Percentiles rank a stretch among this genome's conserved stretches.
phyloP scores from a whole-genome alignment of 2,113 vertebrate genomes.

The Gracilinanus agilis region DNA sequence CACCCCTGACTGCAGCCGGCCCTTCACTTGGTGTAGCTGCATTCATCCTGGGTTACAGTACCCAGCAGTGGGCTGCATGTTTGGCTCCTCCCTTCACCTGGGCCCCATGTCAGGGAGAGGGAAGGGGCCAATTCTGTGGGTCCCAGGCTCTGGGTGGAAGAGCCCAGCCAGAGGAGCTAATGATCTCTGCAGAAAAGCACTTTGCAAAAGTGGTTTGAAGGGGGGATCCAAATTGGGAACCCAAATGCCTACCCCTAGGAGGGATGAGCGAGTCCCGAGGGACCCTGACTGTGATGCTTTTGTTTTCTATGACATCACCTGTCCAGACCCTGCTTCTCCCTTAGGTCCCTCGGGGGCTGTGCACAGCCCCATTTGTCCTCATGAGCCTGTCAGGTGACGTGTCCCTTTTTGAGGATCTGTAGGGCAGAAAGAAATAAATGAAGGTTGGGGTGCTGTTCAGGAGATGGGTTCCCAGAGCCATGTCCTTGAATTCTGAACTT shows the following conservation, averaged over 20 bases:
- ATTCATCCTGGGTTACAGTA: conserved; percentile 21
- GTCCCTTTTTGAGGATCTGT: not conserved
- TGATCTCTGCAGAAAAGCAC: conserved; percentile 67
- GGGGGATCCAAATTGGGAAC: conserved; percentile 54
- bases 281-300: conserved; percentile 28
- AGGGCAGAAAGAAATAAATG: conserved; percentile 15
- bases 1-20: not conserved
- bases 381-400: not conserved
- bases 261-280: conserved; percentile 18
- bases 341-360: conserved; percentile 26
- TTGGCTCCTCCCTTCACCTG: not conserved
- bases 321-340: not conserved
- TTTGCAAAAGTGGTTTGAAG: conserved; percentile 64
- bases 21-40: not conserved
- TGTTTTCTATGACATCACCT: not conserved
- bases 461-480: conserved; percentile 22
- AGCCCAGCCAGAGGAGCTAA: not conserved
- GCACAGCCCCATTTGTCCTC: not conserved
- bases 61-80: conserved; percentile 32
- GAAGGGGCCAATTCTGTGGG: not conserved
- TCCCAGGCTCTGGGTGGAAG: conserved; percentile 3
- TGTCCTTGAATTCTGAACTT: not conserved
- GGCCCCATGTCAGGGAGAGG: conserved; percentile 7
- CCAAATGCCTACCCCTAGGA: conserved; percentile 22
- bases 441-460: conserved; percentile 49